These are phyloP conservation scores for Lepilemur septentrionalis DNA, from an alignment of 2,797 vertebrate genomes.

Conservation along the genomic window DNA sequence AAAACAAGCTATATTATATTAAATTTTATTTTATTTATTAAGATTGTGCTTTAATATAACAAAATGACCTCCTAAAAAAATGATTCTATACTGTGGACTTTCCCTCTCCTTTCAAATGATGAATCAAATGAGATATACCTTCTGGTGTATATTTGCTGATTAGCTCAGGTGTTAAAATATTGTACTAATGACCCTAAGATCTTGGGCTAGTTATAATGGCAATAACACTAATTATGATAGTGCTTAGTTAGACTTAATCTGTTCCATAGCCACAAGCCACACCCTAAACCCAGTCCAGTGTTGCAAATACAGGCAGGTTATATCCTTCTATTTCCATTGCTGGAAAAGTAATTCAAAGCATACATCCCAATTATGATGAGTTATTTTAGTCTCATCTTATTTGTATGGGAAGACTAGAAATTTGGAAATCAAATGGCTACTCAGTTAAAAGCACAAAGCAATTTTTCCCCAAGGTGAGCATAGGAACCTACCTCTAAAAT, in stretches of 20 bases:
- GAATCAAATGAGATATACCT: conserved; percentile 39
- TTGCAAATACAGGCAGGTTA: neutral
- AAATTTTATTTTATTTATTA: conserved; percentile 28
- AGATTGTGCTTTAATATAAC: conserved; percentile 19
- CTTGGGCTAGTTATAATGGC: conserved; percentile 15
- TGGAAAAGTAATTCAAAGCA: conserved; percentile 34
- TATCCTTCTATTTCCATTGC: neutral
- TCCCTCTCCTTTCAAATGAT: neutral
- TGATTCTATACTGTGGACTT: neutral
- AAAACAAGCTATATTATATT: conserved; percentile 25
- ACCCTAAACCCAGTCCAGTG: neutral
- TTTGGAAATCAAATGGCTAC: neutral
- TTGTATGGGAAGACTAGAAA: conserved; percentile 4
- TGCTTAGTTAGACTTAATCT: neutral
- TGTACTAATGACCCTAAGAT: conserved; percentile 33
- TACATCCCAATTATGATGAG: neutral
- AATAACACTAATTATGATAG: conserved; percentile 39
- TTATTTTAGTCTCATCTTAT: neutral
- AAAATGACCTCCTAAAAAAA: conserved; percentile 47
- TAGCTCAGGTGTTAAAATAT: conserved; percentile 36
- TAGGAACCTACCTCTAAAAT: neutral
- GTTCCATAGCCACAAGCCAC: neutral
- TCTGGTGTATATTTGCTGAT: conserved; percentile 48
- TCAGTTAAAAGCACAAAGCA: conserved; percentile 43
- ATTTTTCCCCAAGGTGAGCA: neutral